phyloP scores from a whole-genome alignment of 2,888 invertebrate species.

The Meta bourneti region DNA sequence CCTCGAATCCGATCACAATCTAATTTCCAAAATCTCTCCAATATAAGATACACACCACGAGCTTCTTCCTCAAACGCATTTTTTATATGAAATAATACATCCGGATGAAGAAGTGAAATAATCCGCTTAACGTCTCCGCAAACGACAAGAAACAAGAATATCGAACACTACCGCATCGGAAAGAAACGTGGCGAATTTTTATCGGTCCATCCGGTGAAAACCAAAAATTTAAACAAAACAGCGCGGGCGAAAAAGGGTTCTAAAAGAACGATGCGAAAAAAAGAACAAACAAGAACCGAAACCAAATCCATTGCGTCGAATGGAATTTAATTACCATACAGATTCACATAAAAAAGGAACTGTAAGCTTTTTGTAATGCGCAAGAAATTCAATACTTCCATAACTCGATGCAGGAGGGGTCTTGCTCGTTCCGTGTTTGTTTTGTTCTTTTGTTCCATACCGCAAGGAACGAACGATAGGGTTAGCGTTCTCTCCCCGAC shows the following conservation, averaged over 20 bases:
- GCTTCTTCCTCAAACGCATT: background rate
- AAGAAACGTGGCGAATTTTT: background rate
- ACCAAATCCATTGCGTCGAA: constrained; percentile 27
- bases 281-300: constrained; percentile 7
- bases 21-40: background rate
- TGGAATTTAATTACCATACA: constrained; percentile 55
- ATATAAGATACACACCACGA: background rate
- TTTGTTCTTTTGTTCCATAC: constrained; percentile 13
- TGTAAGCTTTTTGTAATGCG: constrained; percentile 47
- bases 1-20: background rate
- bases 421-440: background rate
- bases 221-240: constrained; percentile 19
- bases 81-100: background rate
- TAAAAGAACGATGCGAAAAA: background rate
- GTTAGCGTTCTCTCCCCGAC: background rate
- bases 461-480: constrained; percentile 11
- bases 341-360: constrained; percentile 38
- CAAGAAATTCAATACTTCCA: constrained; percentile 48
- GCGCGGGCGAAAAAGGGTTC: background rate
- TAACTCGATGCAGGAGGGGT: constrained; percentile 18
- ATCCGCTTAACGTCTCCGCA: background rate
- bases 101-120: background rate
- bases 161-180: background rate
- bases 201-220: background rate
- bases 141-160: background rate